These are phyloP conservation scores for Antheraea mylitta DNA, from an alignment of 1,140 invertebrate species.

Conservation along the genomic window DNA sequence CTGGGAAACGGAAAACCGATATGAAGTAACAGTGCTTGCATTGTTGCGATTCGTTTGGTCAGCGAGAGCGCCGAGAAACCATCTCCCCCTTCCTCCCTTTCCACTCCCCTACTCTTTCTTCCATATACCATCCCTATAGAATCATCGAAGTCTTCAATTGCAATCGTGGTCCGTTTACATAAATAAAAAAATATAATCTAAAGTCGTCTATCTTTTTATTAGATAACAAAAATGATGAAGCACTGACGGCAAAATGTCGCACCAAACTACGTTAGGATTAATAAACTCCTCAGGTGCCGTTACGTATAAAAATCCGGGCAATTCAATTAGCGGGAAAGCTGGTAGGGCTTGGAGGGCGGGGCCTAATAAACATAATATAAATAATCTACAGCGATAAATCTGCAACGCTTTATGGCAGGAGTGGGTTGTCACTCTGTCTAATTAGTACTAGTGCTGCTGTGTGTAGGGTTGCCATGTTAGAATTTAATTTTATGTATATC, in stretches of 20 bases:
- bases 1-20: too few relatives aligned
- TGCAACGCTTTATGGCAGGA: constrained; percentile 76
- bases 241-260: neutral
- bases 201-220: neutral
- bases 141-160: too few relatives aligned
- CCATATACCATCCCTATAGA: too few relatives aligned
- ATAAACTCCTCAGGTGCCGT: constrained; percentile 59
- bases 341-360: constrained; percentile 55
- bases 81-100: too few relatives aligned
- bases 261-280: constrained; percentile 19
- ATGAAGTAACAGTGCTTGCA: too few relatives aligned
- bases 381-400: constrained; percentile 78
- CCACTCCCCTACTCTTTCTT: too few relatives aligned
- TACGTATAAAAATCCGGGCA: constrained; percentile 69
- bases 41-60: too few relatives aligned
- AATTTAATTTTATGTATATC: neutral
- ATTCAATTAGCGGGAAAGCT: constrained; percentile 76
- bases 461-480: constrained; percentile 33
- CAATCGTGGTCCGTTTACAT: neutral
- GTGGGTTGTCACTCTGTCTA: constrained; percentile 77
- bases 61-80: too few relatives aligned
- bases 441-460: constrained; percentile 72
- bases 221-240: neutral
- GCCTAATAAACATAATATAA: constrained; percentile 78
- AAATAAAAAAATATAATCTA: neutral